Conservation (phyloP, 2,797 vertebrate genomes). For the Microhierax caerulescens region DNA sequence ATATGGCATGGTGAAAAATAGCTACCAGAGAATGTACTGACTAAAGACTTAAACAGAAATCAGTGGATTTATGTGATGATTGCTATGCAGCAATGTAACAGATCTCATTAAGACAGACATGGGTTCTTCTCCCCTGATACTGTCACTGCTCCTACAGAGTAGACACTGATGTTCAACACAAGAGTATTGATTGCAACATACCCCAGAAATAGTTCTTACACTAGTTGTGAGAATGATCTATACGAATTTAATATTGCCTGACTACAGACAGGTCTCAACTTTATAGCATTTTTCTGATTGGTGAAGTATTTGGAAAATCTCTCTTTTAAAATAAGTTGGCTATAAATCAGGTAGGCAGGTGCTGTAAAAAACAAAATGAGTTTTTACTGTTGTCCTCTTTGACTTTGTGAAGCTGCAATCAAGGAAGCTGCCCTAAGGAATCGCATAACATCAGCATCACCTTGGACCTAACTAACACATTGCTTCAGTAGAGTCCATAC, state of each 20-base stretch:
- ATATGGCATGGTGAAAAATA: constrained; percentile 50
- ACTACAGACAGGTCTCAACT: background rate
- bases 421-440: background rate
- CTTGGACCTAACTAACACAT: background rate
- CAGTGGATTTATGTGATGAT: constrained; percentile 53
- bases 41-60: constrained; percentile 58
- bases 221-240: background rate
- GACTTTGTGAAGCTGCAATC: background rate
- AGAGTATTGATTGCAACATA: background rate
- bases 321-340: background rate
- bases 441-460: background rate
- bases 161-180: background rate
- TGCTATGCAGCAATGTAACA: background rate
- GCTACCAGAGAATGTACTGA: constrained; percentile 35
- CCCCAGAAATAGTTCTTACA: background rate
- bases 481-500: background rate
- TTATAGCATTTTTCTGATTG: background rate
- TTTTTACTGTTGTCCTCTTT: background rate
- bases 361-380: background rate
- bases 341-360: background rate
- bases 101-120: constrained; percentile 4
- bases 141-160: background rate
- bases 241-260: background rate
- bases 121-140: constrained; percentile 12
- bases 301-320: background rate